A percentile compares a stretch with the other conserved stretches of the same genome.
phyloP scores from a whole-genome alignment of 2,113 vertebrate species.

The Paratilapia polleni region DNA sequence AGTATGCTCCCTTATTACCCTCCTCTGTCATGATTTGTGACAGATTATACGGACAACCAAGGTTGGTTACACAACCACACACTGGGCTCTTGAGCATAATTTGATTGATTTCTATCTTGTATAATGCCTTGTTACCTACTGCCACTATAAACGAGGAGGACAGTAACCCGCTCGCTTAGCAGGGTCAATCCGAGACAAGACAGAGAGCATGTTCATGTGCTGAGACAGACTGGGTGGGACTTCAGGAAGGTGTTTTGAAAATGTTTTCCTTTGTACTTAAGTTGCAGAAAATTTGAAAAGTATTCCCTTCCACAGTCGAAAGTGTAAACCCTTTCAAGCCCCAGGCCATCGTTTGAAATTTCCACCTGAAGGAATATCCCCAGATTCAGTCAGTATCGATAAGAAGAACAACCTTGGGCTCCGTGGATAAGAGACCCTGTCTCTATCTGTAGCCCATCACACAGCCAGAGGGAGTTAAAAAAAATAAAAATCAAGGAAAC shows the following conservation, averaged over 20 bases:
- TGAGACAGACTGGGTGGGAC: constrained; percentile 55
- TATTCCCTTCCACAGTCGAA: neutral
- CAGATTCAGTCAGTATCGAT: neutral
- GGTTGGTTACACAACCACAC: constrained; percentile 76
- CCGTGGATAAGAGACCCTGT: neutral
- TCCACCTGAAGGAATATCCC: neutral
- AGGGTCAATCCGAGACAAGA: constrained; percentile 82
- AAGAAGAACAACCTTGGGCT: fast-evolving
- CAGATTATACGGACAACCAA: constrained; percentile 70
- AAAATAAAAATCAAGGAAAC: neutral
- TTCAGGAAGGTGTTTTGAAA: constrained; percentile 5
- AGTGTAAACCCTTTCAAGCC: neutral
- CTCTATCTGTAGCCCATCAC: neutral
- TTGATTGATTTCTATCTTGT: constrained; percentile 80
- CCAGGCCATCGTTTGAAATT: neutral
- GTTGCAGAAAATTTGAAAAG: neutral
- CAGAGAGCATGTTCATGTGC: constrained; percentile 56
- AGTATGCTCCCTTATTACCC: constrained; percentile 70
- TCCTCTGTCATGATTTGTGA: constrained; percentile 78
- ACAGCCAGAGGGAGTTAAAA: too few species aligned
- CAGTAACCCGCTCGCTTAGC: constrained; percentile 69
- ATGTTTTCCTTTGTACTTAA: neutral
- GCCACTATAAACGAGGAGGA: constrained; percentile 71
- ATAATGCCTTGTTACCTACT: constrained; percentile 76
- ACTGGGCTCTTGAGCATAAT: constrained; percentile 77